Percentiles rank a stretch among this genome's conserved stretches.
These are phyloP conservation scores for Rhynchomys soricoides DNA, from an alignment of 2,113 vertebrate species.

Conservation along the genomic window DNA sequence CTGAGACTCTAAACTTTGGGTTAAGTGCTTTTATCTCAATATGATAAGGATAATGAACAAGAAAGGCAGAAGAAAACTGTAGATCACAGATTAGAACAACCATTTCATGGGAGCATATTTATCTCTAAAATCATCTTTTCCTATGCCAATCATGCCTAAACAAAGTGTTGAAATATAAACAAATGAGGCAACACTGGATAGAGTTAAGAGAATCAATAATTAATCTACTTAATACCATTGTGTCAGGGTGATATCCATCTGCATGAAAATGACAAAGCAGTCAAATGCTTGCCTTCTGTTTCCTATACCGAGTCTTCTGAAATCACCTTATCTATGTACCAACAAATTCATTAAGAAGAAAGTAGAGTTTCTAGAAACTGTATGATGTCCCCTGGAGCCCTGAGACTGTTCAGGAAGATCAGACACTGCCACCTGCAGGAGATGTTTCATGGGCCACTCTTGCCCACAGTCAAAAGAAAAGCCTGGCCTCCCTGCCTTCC, in stretches of 20 bases:
- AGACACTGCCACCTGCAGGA: background rate
- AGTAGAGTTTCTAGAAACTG: background rate
- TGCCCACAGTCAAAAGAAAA: background rate
- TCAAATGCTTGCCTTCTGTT: background rate
- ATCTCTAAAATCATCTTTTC: background rate
- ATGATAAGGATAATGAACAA: background rate
- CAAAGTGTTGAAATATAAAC: background rate
- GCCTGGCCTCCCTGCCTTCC: background rate
- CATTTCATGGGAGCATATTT: no score
- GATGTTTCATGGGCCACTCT: background rate
- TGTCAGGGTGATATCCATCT: background rate
- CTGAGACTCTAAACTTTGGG: background rate
- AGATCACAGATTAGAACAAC: background rate
- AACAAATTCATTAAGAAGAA: background rate
- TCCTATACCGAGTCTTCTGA: background rate
- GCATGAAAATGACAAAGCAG: background rate
- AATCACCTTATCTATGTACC: background rate
- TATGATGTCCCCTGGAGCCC: background rate
- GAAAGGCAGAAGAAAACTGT: background rate
- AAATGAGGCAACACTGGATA: background rate
- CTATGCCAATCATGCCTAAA: background rate
- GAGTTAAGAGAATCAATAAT: background rate
- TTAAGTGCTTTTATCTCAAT: background rate
- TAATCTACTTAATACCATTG: background rate
- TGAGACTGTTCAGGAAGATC: no score